Conservation (phyloP, 2,888 invertebrate species). For the Drosophila kokeensis region DNA sequence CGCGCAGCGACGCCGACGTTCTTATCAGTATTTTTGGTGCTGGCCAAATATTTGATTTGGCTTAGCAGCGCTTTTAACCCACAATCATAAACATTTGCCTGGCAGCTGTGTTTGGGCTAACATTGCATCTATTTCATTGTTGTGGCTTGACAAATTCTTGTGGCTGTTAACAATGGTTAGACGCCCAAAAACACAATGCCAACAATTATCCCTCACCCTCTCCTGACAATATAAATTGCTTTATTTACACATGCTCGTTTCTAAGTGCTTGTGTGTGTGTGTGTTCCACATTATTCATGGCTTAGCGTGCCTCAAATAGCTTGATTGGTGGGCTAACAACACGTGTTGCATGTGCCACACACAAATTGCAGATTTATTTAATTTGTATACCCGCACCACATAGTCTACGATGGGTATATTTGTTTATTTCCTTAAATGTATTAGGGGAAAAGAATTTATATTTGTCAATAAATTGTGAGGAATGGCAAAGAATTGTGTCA, state of each 20-base stretch:
- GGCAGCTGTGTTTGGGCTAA: constrained; percentile 23
- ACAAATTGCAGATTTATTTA: constrained; percentile 37
- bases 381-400: neutral
- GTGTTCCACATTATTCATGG: constrained; percentile 47
- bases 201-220: constrained; percentile 24
- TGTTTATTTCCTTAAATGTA: neutral
- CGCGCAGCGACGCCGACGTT: constrained; percentile 25
- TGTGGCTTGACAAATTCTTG: constrained; percentile 26
- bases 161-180: constrained; percentile 38
- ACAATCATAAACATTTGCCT: constrained; percentile 17
- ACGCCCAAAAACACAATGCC: constrained; percentile 23
- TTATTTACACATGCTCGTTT: constrained; percentile 44
- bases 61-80: constrained; percentile 43
- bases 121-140: constrained; percentile 30
- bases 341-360: constrained; percentile 56
- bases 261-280: neutral
- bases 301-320: constrained; percentile 13
- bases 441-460: neutral
- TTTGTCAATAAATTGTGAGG: neutral
- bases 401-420: neutral
- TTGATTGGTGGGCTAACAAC: constrained; percentile 26
- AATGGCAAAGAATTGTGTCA: neutral
- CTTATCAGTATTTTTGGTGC: constrained; percentile 45
- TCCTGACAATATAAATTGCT: constrained; percentile 48
- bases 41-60: constrained; percentile 52